Base-by-base conservation (phyloP, 1,140 invertebrate genomes). In the Bombus picipes region DNA sequence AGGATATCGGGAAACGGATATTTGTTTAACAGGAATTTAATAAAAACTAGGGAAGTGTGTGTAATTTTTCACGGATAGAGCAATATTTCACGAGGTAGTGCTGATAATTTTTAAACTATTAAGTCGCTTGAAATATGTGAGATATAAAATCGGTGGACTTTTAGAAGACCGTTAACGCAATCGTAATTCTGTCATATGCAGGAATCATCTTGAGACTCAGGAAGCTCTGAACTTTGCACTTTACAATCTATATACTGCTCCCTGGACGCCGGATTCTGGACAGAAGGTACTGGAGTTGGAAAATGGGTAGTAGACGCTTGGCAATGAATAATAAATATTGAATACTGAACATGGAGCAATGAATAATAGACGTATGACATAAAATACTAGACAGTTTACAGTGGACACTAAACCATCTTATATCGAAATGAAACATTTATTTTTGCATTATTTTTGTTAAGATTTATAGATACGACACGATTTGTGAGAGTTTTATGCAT, bases 141-240 rank as follows among this genome's bases (percentile, higher is more conserved):
- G n/a, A 32, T 32, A 66, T 66, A 32, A 66, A 66, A 66, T 8
- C 13, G n/a, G 13, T 32, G 65, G 6, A 66, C 15, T 34, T 66
- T 66, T 66, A 66, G 15, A 66, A n/a, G 32, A 34, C 15, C 65
- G 65, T 66, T 66, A 66, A 34, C 65, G 65, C 32, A 66, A 34
- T 34, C 65, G 65, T 66, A 66, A 34, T 66, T 66, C 65, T 66
- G 65, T 34, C 65, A 34, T n/a, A 66, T 66, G 65, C 65, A 66
- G 32, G 32, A 32, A 66, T 66, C 65, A 18, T 66, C 32, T 66
- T 34, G 28, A 22, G 65, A 34, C 32, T 15, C 32, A 34, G 32
- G 65, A 66, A 66, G 65, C 32, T n/a, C 32, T 66, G 65, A 66
- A 68, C 32, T 68, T 68, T 34, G 66, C 66, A 68, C 32, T 68